Evolutionary conservation across 1,140 invertebrate genomes (phyloP), one percentile per base, ranked within the genome.

Genomic region (Zeugodacus cucurbitae): DNA sequence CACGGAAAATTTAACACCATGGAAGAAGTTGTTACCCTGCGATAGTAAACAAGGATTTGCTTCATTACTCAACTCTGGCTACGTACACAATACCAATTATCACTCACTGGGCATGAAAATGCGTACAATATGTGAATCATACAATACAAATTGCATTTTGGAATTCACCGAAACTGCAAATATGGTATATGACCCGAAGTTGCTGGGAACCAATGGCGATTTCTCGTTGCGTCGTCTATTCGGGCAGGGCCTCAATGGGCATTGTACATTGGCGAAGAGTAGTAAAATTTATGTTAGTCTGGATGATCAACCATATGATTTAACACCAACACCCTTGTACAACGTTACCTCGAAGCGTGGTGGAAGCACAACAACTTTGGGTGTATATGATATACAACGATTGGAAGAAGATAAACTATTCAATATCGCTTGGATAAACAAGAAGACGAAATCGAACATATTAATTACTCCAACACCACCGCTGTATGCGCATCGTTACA

Each of bases 1-100:
- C 92, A 99, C 99, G 29, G 98, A 99, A 95, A 99, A 99, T 95
- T 94, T 99, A 89, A 99, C 99, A 48, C 99, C 99, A 5, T 99
- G 98, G 96, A 99, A 98, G 91, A 99, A 99, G 94, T 94, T 99
- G 2, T 92, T 99, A 54, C 99, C 99, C 3, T 99, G 99, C 94
- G 96, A 97, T 92, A 96, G 97, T 62, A 96, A 96, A 93, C 95
- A 96, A 93, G 98, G 98, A 34, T 94, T 99, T 88, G 96, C 97
- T 34, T 96, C 96, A 2, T 94, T 99, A 37, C 94, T 99, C n/a
- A 98, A 98, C 93, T 97, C 98, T 20, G 96, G 96, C 85, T 96
- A 97, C 90, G 96, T 99, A 86, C 98, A 99, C 92, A 98, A 98
- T 92, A 97, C 98, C 26, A 96, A 97, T 91, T 99, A 98, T 94